These are phyloP conservation scores for Pachyseris speciosa DNA, from an alignment of 64 coral and sea anemone genomes.

Conservation along the genomic window DNA sequence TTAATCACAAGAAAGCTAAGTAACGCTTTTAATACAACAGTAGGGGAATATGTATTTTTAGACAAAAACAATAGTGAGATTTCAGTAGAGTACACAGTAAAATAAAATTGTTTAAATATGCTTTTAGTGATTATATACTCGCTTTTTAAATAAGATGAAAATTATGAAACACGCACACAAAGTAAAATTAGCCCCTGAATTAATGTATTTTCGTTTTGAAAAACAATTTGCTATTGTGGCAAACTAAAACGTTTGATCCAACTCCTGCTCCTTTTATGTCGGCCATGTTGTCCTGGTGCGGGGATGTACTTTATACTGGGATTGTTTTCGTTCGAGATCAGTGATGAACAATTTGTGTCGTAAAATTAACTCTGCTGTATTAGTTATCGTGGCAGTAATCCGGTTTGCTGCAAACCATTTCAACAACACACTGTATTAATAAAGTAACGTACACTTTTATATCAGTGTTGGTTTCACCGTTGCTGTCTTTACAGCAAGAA, in stretches of 20 bases:
- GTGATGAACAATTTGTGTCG: not conserved
- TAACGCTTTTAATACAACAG: not conserved
- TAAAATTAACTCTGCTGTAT: not conserved
- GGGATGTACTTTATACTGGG: not conserved
- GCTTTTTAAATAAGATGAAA: not conserved
- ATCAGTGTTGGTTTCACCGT: not conserved
- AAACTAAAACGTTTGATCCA: not conserved
- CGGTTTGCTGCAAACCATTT: not conserved
- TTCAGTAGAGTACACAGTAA: not conserved
- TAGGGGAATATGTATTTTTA: conserved; percentile 15
- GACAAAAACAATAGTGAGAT: not conserved
- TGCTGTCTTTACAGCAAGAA: not conserved
- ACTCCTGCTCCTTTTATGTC: not conserved
- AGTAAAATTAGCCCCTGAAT: not conserved
- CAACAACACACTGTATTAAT: conserved; percentile 26
- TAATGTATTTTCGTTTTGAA: not conserved
- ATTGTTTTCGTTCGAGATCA: not conserved
- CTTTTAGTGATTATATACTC: not conserved
- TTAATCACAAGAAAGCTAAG: not conserved
- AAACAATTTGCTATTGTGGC: not conserved
- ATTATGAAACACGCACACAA: not conserved
- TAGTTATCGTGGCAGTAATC: conserved; percentile 2
- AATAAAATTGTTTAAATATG: not conserved
- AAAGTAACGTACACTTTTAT: conserved; percentile 53
- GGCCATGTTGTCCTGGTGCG: not conserved